Evolutionary conservation across 2,888 invertebrate species (phyloP).

Genomic region (Scrobipalpa costella): DNA sequence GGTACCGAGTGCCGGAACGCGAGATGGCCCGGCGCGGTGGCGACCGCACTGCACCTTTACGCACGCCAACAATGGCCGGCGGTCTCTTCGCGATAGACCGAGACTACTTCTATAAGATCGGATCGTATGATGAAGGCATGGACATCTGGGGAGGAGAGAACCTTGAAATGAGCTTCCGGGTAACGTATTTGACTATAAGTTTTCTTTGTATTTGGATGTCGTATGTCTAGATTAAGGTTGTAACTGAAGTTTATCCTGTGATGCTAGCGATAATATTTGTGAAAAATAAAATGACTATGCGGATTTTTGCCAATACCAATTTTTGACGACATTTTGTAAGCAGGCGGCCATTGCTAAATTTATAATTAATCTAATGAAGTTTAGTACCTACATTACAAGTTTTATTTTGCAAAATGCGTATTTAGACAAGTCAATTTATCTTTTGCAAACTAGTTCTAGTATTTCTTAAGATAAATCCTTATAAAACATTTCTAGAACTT

Average conservation of each 20-base stretch:
- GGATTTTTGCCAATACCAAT: too few relatives aligned
- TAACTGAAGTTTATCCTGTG: too few relatives aligned
- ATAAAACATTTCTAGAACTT: background rate
- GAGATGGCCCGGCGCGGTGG: conserved; percentile 97
- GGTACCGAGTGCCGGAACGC: conserved; percentile 98
- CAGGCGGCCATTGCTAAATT: background rate
- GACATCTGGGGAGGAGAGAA: conserved; percentile 99
- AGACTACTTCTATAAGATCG: conserved; percentile 98
- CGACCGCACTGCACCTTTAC: conserved; percentile 94
- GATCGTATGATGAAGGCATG: conserved; percentile 99
- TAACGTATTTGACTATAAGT: conserved; percentile 67
- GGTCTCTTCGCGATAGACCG: conserved; percentile 97
- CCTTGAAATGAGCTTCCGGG: conserved; percentile 96
- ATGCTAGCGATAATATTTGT: too few relatives aligned
- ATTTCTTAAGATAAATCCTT: background rate
- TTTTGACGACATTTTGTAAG: too few relatives aligned
- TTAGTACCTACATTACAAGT: too few relatives aligned
- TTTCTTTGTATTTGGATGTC: too few relatives aligned
- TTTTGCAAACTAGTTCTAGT: background rate
- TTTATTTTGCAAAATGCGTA: background rate
- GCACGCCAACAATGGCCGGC: conserved; percentile 99
- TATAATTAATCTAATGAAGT: background rate
- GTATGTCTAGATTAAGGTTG: too few relatives aligned
- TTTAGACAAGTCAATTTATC: background rate
- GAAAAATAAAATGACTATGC: too few relatives aligned